Conservation (phyloP, 2,113 vertebrate species). For the Hoplias malabaricus region DNA sequence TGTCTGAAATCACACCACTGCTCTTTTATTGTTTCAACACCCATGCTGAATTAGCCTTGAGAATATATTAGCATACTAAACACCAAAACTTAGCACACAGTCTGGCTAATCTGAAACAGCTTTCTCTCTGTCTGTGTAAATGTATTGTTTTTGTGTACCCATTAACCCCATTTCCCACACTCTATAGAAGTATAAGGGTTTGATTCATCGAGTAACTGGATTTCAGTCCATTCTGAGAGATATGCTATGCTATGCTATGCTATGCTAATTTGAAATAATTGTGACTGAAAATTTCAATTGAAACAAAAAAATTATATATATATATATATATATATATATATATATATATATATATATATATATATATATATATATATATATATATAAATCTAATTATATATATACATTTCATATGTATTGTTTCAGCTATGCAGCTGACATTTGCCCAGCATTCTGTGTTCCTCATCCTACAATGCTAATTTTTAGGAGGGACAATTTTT, state of each 20-base stretch:
- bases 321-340: no score
- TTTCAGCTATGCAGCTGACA: slow-evolving; percentile 97
- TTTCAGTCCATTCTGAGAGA: not conserved
- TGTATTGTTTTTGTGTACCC: not conserved
- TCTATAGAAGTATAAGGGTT: not conserved
- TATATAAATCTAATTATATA: no score
- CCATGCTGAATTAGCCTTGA: slow-evolving; percentile 54
- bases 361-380: no score
- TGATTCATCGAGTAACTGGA: not conserved
- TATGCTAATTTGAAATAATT: not conserved
- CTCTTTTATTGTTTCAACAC: slow-evolving; percentile 59
- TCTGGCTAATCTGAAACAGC: slow-evolving; percentile 43
- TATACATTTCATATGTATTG: slow-evolving; percentile 83
- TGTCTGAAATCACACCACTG: slow-evolving; percentile 48
- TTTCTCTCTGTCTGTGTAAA: slow-evolving; percentile 14
- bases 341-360: no score
- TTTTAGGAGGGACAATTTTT: slow-evolving; percentile 88
- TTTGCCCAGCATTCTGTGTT: slow-evolving; percentile 89
- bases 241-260: no score
- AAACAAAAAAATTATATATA: no score
- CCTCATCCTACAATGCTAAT: slow-evolving; percentile 96
- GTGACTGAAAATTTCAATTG: not conserved
- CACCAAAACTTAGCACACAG: slow-evolving; percentile 29
- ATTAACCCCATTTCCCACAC: slow-evolving; percentile 4
- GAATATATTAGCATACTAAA: slow-evolving; percentile 72